Percentiles rank a stretch among this genome's conserved stretches.
phyloP scores from a whole-genome alignment of 1,140 invertebrate genomes.

The Euura lappo region DNA sequence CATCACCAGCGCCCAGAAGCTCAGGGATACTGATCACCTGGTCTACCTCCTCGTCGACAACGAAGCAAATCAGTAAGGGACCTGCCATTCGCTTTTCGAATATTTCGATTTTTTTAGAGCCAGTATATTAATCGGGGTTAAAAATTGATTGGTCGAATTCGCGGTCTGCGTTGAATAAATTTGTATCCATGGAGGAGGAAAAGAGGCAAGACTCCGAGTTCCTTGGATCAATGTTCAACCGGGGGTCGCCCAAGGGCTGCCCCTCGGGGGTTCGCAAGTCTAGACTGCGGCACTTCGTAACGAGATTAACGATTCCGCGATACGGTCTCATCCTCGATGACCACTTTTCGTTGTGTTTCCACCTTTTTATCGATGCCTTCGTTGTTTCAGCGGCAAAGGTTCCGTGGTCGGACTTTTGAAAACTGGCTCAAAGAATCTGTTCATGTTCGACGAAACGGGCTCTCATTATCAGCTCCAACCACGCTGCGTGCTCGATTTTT shows the following conservation, averaged over 20 bases:
- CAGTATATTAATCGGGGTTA: not conserved
- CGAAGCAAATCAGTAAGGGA: slow-evolving; percentile 65
- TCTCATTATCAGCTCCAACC: slow-evolving; percentile 75
- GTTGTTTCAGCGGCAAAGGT: slow-evolving; percentile 61
- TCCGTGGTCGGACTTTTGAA: slow-evolving; percentile 81
- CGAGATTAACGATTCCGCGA: slow-evolving; percentile 26
- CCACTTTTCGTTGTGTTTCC: slow-evolving; percentile 3
- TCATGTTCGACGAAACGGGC: slow-evolving; percentile 77
- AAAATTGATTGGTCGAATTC: not conserved
- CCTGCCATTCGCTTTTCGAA: not conserved
- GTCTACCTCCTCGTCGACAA: slow-evolving; percentile 73
- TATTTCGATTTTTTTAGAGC: not conserved
- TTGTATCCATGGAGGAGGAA: not conserved
- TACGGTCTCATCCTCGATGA: slow-evolving; percentile 24
- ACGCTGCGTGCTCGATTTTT: slow-evolving; percentile 87
- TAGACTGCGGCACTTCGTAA: not conserved
- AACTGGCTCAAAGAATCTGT: slow-evolving; percentile 84
- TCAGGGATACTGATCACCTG: slow-evolving; percentile 71
- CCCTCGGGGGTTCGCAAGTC: slow-evolving; percentile 11
- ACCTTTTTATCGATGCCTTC: not conserved
- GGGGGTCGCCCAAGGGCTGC: not conserved
- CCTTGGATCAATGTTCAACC: not conserved
- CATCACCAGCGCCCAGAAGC: slow-evolving; percentile 72
- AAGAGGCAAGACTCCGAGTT: not conserved
- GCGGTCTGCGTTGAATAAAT: too few relatives aligned